Conservation (phyloP, 1,140 invertebrate genomes). For the Drosophila nigromelanica region DNA sequence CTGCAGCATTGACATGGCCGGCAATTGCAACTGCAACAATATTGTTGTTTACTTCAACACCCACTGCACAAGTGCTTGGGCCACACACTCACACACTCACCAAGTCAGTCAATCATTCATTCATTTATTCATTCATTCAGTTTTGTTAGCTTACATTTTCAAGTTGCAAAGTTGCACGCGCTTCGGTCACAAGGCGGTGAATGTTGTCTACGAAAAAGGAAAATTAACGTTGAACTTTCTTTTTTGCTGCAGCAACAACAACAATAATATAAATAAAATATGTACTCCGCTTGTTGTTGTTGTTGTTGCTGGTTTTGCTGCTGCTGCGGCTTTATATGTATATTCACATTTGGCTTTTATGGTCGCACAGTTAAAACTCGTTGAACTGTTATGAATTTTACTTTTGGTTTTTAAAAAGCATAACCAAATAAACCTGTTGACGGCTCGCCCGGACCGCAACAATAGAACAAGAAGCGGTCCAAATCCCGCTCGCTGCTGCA, state of each 20-base stretch:
- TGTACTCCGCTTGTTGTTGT: slow-evolving; percentile 47
- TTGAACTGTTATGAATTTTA: slow-evolving; percentile 67
- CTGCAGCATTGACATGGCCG: slow-evolving; percentile 36
- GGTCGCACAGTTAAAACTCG: slow-evolving; percentile 55
- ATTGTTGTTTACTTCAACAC: slow-evolving; percentile 54
- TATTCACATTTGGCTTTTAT: slow-evolving; percentile 57
- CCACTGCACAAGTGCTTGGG: slow-evolving; percentile 57
- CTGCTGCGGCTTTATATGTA: slow-evolving; percentile 23
- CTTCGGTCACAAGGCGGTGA: slow-evolving; percentile 60
- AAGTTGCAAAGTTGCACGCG: slow-evolving; percentile 73
- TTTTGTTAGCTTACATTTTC: slow-evolving; percentile 70
- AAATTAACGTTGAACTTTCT: slow-evolving; percentile 79
- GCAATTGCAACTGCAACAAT: slow-evolving; percentile 1
- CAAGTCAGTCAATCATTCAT: slow-evolving; percentile 36
- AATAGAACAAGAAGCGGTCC: slow-evolving; percentile 70
- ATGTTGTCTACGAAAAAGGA: slow-evolving; percentile 77
- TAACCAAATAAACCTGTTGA: slow-evolving; percentile 57
- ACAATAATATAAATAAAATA: slow-evolving; percentile 76
- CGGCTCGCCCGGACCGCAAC: slow-evolving; percentile 22
- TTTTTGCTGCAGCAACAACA: slow-evolving; percentile 63
- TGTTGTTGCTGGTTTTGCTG: slow-evolving; percentile 15
- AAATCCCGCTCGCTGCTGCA: slow-evolving; percentile 39
- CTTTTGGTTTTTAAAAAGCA: slow-evolving; percentile 59
- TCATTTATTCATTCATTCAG: slow-evolving; percentile 70
- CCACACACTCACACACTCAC: slow-evolving; percentile 1